A percentile compares a stretch with the other conserved stretches of the same genome.
Evolutionary conservation across 2,797 vertebrate species (phyloP).

Genomic region (Masticophis lateralis): DNA sequence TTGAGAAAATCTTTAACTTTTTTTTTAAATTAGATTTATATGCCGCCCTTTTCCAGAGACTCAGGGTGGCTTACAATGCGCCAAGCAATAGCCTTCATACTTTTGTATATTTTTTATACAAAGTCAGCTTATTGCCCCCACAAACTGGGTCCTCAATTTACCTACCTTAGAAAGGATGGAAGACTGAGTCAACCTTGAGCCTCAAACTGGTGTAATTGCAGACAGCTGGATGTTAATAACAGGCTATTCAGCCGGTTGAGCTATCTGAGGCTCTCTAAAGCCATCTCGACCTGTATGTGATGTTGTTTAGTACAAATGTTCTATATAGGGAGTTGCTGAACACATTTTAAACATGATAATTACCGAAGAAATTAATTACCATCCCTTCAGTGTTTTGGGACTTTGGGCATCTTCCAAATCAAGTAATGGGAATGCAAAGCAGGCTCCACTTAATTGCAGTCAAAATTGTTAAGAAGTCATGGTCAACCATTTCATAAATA

Average conservation of each 20-base stretch:
- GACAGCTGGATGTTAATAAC: no score
- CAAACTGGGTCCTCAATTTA: no score
- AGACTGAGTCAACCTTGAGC: no score
- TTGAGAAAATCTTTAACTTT: conserved; percentile 15
- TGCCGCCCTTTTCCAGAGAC: no score
- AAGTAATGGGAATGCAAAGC: conserved; percentile 37
- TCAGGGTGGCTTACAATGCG: no score
- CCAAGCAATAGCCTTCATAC: no score
- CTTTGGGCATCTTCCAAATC: conserved; percentile 45
- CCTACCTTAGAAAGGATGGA: no score
- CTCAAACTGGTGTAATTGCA: no score
- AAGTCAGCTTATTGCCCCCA: no score
- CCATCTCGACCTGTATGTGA: conserved; percentile 9
- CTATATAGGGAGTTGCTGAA: conserved; percentile 32
- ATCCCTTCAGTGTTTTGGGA: conserved; percentile 27
- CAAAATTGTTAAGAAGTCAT: conserved; percentile 50
- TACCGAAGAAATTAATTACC: conserved; percentile 58
- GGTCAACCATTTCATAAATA: conserved; percentile 20
- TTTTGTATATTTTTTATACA: no score
- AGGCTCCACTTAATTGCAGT: conserved; percentile 42
- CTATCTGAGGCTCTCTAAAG: not conserved
- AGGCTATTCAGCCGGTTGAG: no score
- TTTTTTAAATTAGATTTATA: no score
- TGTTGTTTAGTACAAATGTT: conserved; percentile 23
- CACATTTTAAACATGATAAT: conserved; percentile 52